phyloP scores from a whole-genome alignment of 1,140 invertebrate genomes.

The Pteromalus puparum region DNA sequence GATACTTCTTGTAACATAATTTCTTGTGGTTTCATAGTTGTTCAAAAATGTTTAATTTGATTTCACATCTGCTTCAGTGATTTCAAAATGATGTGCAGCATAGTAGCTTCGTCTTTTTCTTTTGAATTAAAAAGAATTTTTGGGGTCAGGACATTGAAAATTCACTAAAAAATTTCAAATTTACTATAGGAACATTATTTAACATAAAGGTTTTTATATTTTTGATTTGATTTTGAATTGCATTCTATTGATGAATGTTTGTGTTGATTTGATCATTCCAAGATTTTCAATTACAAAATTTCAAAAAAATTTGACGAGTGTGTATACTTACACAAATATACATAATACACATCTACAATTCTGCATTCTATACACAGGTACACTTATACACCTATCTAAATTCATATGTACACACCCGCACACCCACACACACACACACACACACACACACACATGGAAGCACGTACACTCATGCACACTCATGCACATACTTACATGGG shows the following conservation, averaged over 20 bases:
- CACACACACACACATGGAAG: too few species aligned
- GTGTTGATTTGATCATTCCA: too few species aligned
- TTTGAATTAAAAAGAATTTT: background rate
- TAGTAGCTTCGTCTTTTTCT: background rate
- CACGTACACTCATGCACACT: too few species aligned
- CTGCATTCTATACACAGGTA: background rate
- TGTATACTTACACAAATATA: too few species aligned
- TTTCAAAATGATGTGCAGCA: slow-evolving; percentile 5
- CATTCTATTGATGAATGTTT: slow-evolving; percentile 2
- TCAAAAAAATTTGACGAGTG: slow-evolving; percentile 6
- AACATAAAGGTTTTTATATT: slow-evolving; percentile 7
- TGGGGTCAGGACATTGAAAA: slow-evolving; percentile 20
- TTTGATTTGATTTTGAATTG: slow-evolving; percentile 33
- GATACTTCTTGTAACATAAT: slow-evolving; percentile 33
- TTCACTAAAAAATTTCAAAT: background rate
- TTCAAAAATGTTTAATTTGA: slow-evolving; percentile 19
- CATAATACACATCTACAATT: background rate
- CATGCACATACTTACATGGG: background rate
- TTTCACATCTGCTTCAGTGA: background rate
- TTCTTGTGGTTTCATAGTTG: slow-evolving; percentile 30
- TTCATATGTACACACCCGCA: too few species aligned
- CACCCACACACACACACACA: too few species aligned
- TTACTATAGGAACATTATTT: background rate
- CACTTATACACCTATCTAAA: too few species aligned
- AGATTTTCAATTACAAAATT: background rate